phyloP scores from a whole-genome alignment of 2,797 vertebrate genomes.

The Apodemus agrarius region DNA sequence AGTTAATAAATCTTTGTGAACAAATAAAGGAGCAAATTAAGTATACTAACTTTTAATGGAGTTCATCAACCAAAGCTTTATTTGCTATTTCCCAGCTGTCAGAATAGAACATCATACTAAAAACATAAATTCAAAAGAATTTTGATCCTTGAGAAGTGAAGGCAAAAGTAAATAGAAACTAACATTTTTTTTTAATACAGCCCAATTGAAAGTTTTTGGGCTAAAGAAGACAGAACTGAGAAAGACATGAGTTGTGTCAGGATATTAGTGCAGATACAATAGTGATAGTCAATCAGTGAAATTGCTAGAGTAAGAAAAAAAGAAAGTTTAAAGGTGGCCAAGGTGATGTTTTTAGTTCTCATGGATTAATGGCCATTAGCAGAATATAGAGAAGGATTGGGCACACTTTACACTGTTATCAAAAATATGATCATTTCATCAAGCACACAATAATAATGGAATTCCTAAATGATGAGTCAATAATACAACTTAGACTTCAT shows the following conservation, averaged over 20 bases:
- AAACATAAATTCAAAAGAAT: neutral
- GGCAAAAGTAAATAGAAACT: conserved; percentile 37
- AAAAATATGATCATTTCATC: conserved; percentile 29
- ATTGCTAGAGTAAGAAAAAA: conserved; percentile 42
- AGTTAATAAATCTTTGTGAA: conserved; percentile 25
- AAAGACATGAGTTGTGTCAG: conserved; percentile 63
- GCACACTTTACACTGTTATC: neutral
- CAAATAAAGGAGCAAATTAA: conserved; percentile 52
- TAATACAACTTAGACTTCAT: conserved; percentile 61
- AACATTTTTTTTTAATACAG: conserved; percentile 28
- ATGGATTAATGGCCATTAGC: conserved; percentile 5
- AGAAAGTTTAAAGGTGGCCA: conserved; percentile 60
- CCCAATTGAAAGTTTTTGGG: conserved; percentile 26
- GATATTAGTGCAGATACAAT: conserved; percentile 51
- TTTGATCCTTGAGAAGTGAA: neutral
- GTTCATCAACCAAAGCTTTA: neutral
- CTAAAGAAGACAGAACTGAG: conserved; percentile 68
- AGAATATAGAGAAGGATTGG: conserved; percentile 14
- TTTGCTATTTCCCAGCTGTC: neutral
- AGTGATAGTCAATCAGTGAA: conserved; percentile 61
- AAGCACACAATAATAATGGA: neutral
- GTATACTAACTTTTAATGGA: conserved; percentile 21
- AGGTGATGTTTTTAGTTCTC: conserved; percentile 59
- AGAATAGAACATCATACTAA: conserved; percentile 12
- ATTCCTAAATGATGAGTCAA: conserved; percentile 40